Conservation (phyloP, 2,888 invertebrate genomes). For the Parasteatoda lunata region DNA sequence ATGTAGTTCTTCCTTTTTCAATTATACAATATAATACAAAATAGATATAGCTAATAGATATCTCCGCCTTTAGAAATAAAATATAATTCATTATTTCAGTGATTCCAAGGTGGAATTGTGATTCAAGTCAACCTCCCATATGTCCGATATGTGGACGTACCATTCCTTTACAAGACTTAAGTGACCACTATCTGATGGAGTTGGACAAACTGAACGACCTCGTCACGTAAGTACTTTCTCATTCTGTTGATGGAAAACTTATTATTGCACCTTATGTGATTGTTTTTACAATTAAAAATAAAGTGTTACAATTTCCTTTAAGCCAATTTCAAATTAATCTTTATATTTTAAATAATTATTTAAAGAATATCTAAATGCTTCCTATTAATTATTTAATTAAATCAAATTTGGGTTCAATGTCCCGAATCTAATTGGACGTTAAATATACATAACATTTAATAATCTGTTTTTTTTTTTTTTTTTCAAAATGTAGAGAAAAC, state of each 20-base stretch:
- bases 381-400: neutral
- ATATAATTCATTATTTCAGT: conserved; percentile 18
- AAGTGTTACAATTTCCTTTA: too few species aligned
- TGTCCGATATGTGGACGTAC: conserved; percentile 93
- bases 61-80: neutral
- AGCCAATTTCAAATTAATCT: too few species aligned
- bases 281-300: too few species aligned
- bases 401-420: neutral
- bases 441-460: too few species aligned
- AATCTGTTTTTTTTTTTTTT: too few species aligned
- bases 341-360: too few species aligned
- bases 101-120: conserved; percentile 55
- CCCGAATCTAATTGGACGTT: too few species aligned
- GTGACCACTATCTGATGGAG: conserved; percentile 86
- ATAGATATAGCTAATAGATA: too few species aligned
- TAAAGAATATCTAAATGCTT: too few species aligned
- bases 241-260: neutral
- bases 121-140: conserved; percentile 58
- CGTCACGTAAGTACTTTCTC: conserved; percentile 37
- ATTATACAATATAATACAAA: too few species aligned
- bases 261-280: neutral
- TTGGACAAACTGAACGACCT: conserved; percentile 80
- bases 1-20: too few species aligned
- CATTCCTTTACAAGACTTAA: conserved; percentile 85
- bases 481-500: too few species aligned